Evolutionary conservation across 2,113 vertebrate species (phyloP).

Genomic region (Hymenochirus boettgeri): DNA sequence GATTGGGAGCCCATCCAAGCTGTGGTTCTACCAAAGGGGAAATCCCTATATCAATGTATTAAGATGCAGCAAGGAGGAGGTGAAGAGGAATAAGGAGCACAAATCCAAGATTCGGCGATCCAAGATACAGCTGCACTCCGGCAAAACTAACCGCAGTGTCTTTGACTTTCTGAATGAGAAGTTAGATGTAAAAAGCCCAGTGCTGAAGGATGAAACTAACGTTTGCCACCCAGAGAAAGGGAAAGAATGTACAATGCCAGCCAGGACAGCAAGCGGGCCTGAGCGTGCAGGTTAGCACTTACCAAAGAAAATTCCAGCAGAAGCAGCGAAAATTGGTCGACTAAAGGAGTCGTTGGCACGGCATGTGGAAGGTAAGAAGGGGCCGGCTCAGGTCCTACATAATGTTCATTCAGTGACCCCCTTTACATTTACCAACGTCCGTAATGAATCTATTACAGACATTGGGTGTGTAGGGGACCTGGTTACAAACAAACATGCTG

Average conservation of each 20-base stretch:
- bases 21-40: conserved; percentile 78
- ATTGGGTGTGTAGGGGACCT: no score
- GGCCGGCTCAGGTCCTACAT: no score
- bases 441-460: no score
- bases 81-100: conserved; percentile 47
- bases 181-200: conserved; percentile 54
- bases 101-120: conserved; percentile 49
- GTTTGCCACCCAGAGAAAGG: conserved; percentile 41
- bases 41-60: conserved; percentile 79
- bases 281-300: conserved; percentile 78
- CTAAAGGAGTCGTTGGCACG: conserved; percentile 75
- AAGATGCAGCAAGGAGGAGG: conserved; percentile 67
- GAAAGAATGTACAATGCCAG: conserved; percentile 82
- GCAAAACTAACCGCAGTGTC: conserved; percentile 52
- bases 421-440: no score
- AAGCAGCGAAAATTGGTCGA: conserved; percentile 75
- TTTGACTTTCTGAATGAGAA: conserved; percentile 94
- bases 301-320: conserved; percentile 76
- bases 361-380: conserved; percentile 71
- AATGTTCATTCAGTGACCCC: no score
- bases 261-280: conserved; percentile 76
- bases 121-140: conserved; percentile 15
- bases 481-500: no score
- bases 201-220: conserved; percentile 27
- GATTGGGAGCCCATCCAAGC: conserved; percentile 86